Conservation (phyloP, 2,797 vertebrate genomes). For the Myripristis jacobus region DNA sequence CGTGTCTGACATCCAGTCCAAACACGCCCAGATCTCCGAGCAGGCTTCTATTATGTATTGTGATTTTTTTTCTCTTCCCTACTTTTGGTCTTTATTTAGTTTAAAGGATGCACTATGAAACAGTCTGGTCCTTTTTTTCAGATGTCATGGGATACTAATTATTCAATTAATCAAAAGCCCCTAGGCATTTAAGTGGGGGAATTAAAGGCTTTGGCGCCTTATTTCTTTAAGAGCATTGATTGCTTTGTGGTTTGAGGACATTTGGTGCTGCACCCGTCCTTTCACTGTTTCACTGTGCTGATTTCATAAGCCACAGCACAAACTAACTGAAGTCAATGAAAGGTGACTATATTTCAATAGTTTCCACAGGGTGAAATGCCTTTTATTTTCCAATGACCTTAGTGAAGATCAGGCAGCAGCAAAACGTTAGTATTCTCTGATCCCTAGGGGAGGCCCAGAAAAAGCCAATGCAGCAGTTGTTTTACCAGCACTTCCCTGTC, state of each 20-base stretch:
- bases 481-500: conserved; percentile 49
- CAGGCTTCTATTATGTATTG: not conserved
- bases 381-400: conserved; percentile 63
- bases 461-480: conserved; percentile 66
- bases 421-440: conserved; percentile 47
- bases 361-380: conserved; percentile 38
- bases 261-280: conserved; percentile 28
- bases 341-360: conserved; percentile 50
- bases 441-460: conserved; percentile 55
- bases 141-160: conserved; percentile 42
- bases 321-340: conserved; percentile 51
- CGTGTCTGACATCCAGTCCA: not conserved
- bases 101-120: conserved; percentile 28
- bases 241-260: conserved; percentile 66
- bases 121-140: conserved; percentile 1
- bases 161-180: conserved; percentile 63
- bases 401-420: conserved; percentile 54
- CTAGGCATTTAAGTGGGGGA: conserved; percentile 40
- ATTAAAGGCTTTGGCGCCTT: conserved; percentile 55
- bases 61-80: not conserved
- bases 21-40: not conserved
- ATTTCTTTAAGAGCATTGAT: conserved; percentile 56
- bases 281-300: conserved; percentile 28
- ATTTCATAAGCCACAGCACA: conserved; percentile 48
- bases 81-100: conserved; percentile 30